Percentiles rank a stretch among this genome's conserved stretches.
phyloP scores from a whole-genome alignment of 1,140 invertebrate species.

The Micrasema longulum region DNA sequence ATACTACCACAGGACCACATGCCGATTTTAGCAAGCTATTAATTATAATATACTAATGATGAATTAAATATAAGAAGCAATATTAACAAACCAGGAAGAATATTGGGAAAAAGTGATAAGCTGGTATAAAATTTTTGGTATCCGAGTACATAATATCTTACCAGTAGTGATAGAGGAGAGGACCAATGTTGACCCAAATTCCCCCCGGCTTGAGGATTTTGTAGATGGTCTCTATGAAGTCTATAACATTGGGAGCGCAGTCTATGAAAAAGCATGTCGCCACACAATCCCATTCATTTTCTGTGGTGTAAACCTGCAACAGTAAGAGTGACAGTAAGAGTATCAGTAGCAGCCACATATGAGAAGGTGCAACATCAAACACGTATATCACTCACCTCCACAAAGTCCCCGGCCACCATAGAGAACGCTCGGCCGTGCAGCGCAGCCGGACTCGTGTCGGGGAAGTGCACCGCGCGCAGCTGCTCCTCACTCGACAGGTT shows the following conservation, averaged over 20 bases:
- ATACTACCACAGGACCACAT: too few relatives aligned
- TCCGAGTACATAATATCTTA: too few relatives aligned
- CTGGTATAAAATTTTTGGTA: too few relatives aligned
- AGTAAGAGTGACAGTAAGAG: too few relatives aligned
- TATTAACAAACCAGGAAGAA: too few relatives aligned
- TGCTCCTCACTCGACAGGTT: conserved; percentile 87
- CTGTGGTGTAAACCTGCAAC: conserved; percentile 78
- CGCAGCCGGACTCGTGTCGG: conserved; percentile 87
- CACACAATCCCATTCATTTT: conserved; percentile 90
- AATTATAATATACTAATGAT: too few relatives aligned
- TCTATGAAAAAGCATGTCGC: conserved; percentile 99
- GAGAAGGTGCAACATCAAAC: neutral
- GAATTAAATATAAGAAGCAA: too few relatives aligned
- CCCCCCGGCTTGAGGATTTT: conserved; percentile 91
- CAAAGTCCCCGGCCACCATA: conserved; percentile 95
- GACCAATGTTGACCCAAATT: conserved; percentile 92
- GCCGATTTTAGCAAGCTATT: too few relatives aligned
- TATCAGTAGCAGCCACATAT: neutral
- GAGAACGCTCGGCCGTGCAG: conserved; percentile 83
- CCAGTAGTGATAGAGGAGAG: conserved; percentile 92
- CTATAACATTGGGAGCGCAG: conserved; percentile 95
- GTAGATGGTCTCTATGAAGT: conserved; percentile 95
- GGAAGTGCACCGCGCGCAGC: conserved; percentile 82
- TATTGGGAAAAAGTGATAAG: too few relatives aligned
- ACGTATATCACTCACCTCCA: conserved; percentile 85